These are phyloP conservation scores for Mesodorylaimus sp. DNA, from an alignment of 2,888 invertebrate genomes.

Conservation along the genomic window DNA sequence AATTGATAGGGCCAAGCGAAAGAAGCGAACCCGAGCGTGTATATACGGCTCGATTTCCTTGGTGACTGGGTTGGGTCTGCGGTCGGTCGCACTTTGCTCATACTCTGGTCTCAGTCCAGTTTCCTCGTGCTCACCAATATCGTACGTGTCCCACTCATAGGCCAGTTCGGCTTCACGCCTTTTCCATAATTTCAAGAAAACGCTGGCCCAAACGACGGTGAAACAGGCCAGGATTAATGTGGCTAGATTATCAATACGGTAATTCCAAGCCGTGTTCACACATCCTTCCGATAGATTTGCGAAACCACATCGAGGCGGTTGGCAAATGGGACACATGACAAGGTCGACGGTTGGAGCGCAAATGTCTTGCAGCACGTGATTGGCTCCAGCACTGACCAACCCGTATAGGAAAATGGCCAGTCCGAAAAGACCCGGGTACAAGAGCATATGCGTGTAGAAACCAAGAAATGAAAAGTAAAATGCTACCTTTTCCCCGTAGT, in stretches of 20 bases:
- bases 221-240: not conserved
- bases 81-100: slow-evolving; percentile 43
- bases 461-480: slow-evolving; percentile 2
- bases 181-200: too few relatives aligned
- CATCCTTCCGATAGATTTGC: not conserved
- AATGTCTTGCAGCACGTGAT: too few relatives aligned
- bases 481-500: slow-evolving; percentile 51
- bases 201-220: not conserved
- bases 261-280: not conserved
- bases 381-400: not conserved
- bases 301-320: not conserved
- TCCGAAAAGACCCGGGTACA: not conserved
- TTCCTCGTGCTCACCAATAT: slow-evolving; percentile 50
- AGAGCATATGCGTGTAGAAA: slow-evolving; percentile 2
- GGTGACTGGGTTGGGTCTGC: slow-evolving; percentile 67
- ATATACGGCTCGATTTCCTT: slow-evolving; percentile 69
- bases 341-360: too few relatives aligned
- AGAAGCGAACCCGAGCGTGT: slow-evolving; percentile 35
- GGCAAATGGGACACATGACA: slow-evolving; percentile 1
- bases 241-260: not conserved
- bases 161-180: too few relatives aligned
- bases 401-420: not conserved
- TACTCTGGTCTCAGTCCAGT: slow-evolving; percentile 36
- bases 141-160: too few relatives aligned
- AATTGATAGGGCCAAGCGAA: not conserved